phyloP scores from a whole-genome alignment of 2,888 invertebrate species.

The Philereme vetulata region DNA sequence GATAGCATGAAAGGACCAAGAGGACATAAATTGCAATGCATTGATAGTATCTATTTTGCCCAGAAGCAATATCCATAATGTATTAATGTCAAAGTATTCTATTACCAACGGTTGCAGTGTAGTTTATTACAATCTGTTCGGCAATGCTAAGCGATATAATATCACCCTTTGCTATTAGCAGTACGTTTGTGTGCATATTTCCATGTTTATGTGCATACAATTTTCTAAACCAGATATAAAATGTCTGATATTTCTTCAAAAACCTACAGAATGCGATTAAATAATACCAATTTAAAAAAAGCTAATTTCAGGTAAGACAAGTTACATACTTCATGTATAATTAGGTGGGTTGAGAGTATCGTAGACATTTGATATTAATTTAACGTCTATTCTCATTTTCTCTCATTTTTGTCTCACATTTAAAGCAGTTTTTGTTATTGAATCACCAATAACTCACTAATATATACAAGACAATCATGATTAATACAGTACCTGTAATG shows the following conservation, averaged over 20 bases:
- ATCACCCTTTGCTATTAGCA: not conserved
- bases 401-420: constrained; percentile 1
- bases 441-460: constrained; percentile 6
- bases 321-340: too few species aligned
- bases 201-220: too few species aligned
- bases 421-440: not conserved
- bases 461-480: constrained; percentile 16
- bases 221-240: too few species aligned
- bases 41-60: constrained; percentile 14
- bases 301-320: too few species aligned
- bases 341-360: too few species aligned
- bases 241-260: too few species aligned
- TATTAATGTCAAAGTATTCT: constrained; percentile 21
- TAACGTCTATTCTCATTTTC: too few species aligned
- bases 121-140: constrained; percentile 15
- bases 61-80: constrained; percentile 24
- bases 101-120: constrained; percentile 23
- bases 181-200: too few species aligned
- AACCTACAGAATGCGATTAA: too few species aligned
- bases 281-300: too few species aligned
- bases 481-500: constrained; percentile 40
- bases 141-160: constrained; percentile 7
- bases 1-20: not conserved
- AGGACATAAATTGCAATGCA: constrained; percentile 1
- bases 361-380: too few species aligned